phyloP scores from a whole-genome alignment of 1,140 invertebrate genomes.

The Dendroctonus valens region DNA sequence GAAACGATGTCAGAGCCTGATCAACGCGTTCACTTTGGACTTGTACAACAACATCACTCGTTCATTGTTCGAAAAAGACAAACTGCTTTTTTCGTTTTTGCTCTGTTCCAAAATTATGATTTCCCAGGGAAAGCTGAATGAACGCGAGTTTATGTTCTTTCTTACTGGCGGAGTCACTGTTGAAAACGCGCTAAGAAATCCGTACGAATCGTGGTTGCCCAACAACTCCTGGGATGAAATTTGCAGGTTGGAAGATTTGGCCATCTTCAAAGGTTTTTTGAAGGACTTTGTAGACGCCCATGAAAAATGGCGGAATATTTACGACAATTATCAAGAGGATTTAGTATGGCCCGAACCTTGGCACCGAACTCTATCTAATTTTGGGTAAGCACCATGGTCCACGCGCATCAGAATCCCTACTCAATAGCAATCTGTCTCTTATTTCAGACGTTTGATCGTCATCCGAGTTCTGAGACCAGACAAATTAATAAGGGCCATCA shows the following conservation, averaged over 20 bases:
- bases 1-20: slow-evolving; percentile 71
- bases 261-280: slow-evolving; percentile 58
- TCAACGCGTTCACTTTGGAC: slow-evolving; percentile 82
- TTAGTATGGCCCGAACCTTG: slow-evolving; percentile 62
- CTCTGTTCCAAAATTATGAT: slow-evolving; percentile 66
- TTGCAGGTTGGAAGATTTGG: slow-evolving; percentile 67
- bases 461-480: slow-evolving; percentile 80
- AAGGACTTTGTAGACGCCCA: slow-evolving; percentile 56
- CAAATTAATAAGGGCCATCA: slow-evolving; percentile 67
- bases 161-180: slow-evolving; percentile 78
- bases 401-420: slow-evolving; percentile 43
- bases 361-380: slow-evolving; percentile 59
- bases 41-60: slow-evolving; percentile 82
- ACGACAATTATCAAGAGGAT: slow-evolving; percentile 64
- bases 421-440: slow-evolving; percentile 58
- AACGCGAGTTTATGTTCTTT: slow-evolving; percentile 77
- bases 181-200: slow-evolving; percentile 70
- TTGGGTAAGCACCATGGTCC: slow-evolving; percentile 18
- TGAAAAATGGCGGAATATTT: slow-evolving; percentile 71
- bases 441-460: slow-evolving; percentile 80
- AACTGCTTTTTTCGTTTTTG: slow-evolving; percentile 88
- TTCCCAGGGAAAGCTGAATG: slow-evolving; percentile 66
- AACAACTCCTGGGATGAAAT: slow-evolving; percentile 84
- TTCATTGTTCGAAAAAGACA: slow-evolving; percentile 94
- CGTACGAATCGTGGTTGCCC: slow-evolving; percentile 72